Percentiles rank a stretch among this genome's conserved stretches.
phyloP scores from a whole-genome alignment of 1,140 invertebrate species.

The Zelostemma sp. region DNA sequence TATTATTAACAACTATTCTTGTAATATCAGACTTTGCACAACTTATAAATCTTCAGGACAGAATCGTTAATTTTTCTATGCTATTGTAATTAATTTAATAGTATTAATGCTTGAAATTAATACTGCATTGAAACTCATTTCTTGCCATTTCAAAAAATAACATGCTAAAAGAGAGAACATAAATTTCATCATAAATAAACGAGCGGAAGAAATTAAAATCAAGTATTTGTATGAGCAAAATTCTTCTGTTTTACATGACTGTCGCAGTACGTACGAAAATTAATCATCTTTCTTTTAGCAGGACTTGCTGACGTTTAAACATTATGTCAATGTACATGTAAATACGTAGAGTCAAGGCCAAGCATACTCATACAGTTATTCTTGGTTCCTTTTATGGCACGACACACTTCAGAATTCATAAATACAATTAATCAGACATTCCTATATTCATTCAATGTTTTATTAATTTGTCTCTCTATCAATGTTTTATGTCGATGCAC shows the following conservation, averaged over 20 bases:
- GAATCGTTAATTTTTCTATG: background rate
- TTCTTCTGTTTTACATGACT: background rate
- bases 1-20: background rate
- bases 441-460: background rate
- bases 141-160: background rate
- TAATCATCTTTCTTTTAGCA: background rate
- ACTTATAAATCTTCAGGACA: background rate
- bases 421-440: constrained; percentile 1
- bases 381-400: constrained; percentile 7
- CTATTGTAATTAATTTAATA: background rate
- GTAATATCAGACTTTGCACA: constrained; percentile 5
- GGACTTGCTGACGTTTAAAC: background rate
- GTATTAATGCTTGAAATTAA: background rate
- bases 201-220: background rate
- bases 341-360: background rate
- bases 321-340: background rate
- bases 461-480: background rate
- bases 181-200: background rate
- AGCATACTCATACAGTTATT: background rate
- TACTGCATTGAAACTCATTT: background rate
- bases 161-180: background rate
- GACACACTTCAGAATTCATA: constrained; percentile 6
- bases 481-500: background rate
- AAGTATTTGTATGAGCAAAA: background rate
- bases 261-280: background rate